Base-by-base conservation (phyloP, 2,888 invertebrate genomes). In the Nymphalis urticae region DNA sequence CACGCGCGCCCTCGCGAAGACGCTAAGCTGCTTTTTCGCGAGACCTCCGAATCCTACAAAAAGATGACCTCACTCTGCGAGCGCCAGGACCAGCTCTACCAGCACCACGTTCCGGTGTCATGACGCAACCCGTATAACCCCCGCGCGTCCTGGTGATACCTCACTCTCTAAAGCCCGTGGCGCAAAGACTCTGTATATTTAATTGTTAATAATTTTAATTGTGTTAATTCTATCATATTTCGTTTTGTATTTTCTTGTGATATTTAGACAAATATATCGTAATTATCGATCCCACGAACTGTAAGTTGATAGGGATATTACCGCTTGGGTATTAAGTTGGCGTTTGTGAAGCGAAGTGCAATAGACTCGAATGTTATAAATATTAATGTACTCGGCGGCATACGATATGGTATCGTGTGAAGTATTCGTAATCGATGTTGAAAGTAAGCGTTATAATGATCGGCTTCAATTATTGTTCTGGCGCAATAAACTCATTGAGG, bases 241-340 rank as follows among this genome's bases (percentile, higher is more conserved):
- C 89, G 90, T 91, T 92, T 92, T 90, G 90, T 92, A 92, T 91
- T 90, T 91, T 88, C 91, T 92, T 92, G 92, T 92, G 92, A 92
- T 92, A 92, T 92, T 88, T 92, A 92, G 92, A 92, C 88, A 91
- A 92, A 88, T 90, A 90, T 88, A 90, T 90, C 83, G 84, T 90
- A 88, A 90, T 86, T 80, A 86, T 86, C 79, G 85, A 86, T 89
- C 91, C 92, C 92, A 88, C 88, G 90, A 90, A 90, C 91, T 91
- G 81, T 91, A 91, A 91, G 91, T 91, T 91, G 48, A 86, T 85
- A 87, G 89, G 91, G 90, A 88, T 85, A 85, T 82, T 81, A 80
- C 82, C 85, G 89, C 87, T 89, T 85, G 82, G 87, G 85, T 85
- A 80, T 78, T 83, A 84, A 82, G 83, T 85, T 84, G 85, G 82